These are phyloP conservation scores for Paracyclopina nana DNA, from an alignment of 1,140 invertebrate species.

Conservation along the genomic window DNA sequence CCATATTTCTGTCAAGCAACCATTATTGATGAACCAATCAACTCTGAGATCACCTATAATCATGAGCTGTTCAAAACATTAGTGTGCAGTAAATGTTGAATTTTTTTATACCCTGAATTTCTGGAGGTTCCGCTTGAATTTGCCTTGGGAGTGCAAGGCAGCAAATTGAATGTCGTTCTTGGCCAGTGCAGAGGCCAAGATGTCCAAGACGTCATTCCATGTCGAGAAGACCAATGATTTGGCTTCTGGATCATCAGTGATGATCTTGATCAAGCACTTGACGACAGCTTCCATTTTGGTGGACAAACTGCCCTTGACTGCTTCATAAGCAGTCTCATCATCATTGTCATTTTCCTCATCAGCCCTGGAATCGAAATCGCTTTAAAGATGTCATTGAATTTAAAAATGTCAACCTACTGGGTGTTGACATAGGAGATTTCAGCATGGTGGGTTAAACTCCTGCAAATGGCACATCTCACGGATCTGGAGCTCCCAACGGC, in stretches of 20 bases:
- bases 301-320: constrained; percentile 37
- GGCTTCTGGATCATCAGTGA: constrained; percentile 32
- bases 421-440: constrained; percentile 41
- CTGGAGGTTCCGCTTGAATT: constrained; percentile 31
- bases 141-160: constrained; percentile 24
- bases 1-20: too few relatives aligned
- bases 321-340: constrained; percentile 4
- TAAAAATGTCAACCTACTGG: constrained; percentile 9
- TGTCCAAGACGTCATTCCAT: constrained; percentile 41
- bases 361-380: constrained; percentile 20
- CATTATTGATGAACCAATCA: too few relatives aligned
- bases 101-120: constrained; percentile 37
- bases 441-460: constrained; percentile 30
- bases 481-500: constrained; percentile 22
- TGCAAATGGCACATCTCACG: constrained; percentile 41
- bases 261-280: constrained; percentile 35
- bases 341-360: constrained; percentile 23
- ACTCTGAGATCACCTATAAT: too few relatives aligned
- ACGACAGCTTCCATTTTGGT: constrained; percentile 51
- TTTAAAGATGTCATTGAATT: too few relatives aligned
- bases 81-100: too few relatives aligned
- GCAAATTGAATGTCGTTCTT: constrained; percentile 37
- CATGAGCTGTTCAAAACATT: too few relatives aligned
- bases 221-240: constrained; percentile 53
- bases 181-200: constrained; percentile 36